phyloP scores from a whole-genome alignment of 1,140 invertebrate species.

The Platorchestia sp. region DNA sequence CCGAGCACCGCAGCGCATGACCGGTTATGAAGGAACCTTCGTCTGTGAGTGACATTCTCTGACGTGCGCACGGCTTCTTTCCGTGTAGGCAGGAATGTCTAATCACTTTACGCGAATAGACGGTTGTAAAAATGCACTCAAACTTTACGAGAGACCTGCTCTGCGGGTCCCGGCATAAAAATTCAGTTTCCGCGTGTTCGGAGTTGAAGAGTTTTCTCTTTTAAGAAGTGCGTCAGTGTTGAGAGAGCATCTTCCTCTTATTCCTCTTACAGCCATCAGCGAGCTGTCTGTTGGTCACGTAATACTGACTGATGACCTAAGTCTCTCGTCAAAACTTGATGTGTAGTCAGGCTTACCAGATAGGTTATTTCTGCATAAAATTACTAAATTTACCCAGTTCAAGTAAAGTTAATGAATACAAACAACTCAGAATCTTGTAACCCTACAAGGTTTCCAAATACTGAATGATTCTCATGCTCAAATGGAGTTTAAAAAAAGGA shows the following conservation, averaged over 20 bases:
- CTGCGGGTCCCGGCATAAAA: neutral
- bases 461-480: no score
- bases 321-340: neutral
- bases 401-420: no score
- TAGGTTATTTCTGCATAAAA: no score
- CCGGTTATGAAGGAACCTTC: neutral
- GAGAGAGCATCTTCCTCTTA: neutral
- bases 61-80: neutral
- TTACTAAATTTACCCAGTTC: no score
- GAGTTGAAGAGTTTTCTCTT: neutral
- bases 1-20: neutral
- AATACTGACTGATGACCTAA: neutral
- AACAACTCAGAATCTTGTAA: no score
- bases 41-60: neutral
- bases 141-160: neutral
- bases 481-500: no score
- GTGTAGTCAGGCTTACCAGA: no score
- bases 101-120: neutral
- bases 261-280: neutral
- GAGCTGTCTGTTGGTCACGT: neutral
- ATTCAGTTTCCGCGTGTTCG: neutral
- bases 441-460: no score
- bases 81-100: neutral
- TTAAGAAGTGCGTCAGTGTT: neutral
- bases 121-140: neutral